Evolutionary conservation across 2,113 vertebrate species (phyloP).

Genomic region (Neolamprologus fasciatus): DNA sequence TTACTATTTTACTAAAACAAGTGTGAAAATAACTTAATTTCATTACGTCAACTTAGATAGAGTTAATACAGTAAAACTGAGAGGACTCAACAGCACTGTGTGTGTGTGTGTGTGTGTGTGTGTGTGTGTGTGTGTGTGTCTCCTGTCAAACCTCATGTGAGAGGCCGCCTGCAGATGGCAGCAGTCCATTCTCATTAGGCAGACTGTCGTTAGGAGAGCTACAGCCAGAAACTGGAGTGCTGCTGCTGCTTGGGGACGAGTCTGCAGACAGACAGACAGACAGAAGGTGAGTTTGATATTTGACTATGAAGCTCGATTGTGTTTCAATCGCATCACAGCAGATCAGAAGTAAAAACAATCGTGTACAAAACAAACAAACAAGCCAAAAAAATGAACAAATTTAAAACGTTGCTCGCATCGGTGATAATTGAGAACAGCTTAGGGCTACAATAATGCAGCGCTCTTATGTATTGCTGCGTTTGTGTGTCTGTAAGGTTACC

Average conservation of each 20-base stretch:
- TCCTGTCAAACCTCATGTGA: conserved; percentile 74
- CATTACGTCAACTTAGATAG: not conserved
- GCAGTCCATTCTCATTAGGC: conserved; percentile 68
- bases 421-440: not conserved
- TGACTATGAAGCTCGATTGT: not conserved
- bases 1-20: not conserved
- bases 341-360: not conserved
- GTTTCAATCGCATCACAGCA: not conserved
- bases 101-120: too few species aligned
- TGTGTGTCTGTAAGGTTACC: conserved; percentile 60
- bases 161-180: conserved; percentile 60
- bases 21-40: not conserved
- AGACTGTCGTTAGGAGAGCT: conserved; percentile 91
- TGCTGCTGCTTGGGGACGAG: conserved; percentile 93
- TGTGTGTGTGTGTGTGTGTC: not conserved
- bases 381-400: not conserved
- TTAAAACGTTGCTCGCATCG: not conserved
- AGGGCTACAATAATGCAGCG: not conserved
- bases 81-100: not conserved
- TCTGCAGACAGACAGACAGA: conserved; percentile 61
- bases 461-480: not conserved
- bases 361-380: not conserved
- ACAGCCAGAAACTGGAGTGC: conserved; percentile 88
- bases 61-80: not conserved
- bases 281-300: not conserved